Percentiles rank a stretch among this genome's conserved stretches.
phyloP scores from a whole-genome alignment of 2,797 vertebrate genomes.

The Eidolon dupreanum region DNA sequence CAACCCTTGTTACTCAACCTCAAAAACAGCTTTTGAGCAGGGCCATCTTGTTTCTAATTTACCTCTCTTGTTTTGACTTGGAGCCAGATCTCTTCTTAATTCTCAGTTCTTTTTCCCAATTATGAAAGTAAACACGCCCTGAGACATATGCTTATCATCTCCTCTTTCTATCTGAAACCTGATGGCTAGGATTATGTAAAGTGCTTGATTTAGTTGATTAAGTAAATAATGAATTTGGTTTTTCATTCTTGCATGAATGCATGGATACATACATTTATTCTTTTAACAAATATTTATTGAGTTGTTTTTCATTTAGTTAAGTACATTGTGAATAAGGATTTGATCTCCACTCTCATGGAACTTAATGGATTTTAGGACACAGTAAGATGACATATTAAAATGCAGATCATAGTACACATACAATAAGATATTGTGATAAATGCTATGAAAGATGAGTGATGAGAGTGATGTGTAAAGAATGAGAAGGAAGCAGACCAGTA shows the following conservation, averaged over 20 bases:
- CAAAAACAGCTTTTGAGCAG: background rate
- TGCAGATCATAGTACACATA: background rate
- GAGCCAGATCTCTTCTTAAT: background rate
- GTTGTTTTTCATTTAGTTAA: background rate
- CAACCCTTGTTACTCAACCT: background rate
- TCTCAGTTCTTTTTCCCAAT: background rate
- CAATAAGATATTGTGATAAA: background rate
- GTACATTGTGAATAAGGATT: slow-evolving; percentile 6
- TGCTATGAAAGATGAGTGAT: background rate
- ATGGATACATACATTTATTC: background rate
- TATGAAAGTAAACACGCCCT: background rate
- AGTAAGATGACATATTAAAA: background rate
- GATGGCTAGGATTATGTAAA: background rate
- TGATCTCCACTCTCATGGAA: background rate
- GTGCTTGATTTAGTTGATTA: background rate
- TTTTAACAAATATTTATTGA: slow-evolving; percentile 26
- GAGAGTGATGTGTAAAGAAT: background rate
- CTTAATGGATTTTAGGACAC: background rate
- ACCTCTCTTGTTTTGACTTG: background rate
- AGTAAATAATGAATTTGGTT: background rate
- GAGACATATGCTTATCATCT: background rate
- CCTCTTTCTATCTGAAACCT: background rate
- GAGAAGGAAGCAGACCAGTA: background rate
- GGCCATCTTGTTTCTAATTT: background rate
- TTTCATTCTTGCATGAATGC: background rate